These are phyloP conservation scores for Microtus richardsoni DNA, from an alignment of 2,113 vertebrate genomes.

Conservation along the genomic window DNA sequence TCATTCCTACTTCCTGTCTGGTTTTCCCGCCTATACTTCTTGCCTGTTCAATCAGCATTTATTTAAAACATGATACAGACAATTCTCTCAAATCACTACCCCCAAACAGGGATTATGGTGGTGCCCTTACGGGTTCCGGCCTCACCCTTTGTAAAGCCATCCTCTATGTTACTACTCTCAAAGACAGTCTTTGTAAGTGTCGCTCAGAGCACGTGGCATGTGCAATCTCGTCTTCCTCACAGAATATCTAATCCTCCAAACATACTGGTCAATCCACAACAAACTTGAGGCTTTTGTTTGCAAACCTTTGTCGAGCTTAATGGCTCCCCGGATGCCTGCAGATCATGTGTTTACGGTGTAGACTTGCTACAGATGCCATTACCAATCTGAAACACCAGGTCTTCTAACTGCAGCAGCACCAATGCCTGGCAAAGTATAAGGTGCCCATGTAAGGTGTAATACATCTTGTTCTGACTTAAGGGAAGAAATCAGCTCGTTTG, in stretches of 20 bases:
- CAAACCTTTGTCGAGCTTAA: slow-evolving; percentile 5
- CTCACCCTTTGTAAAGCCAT: not conserved
- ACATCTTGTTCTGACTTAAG: not conserved
- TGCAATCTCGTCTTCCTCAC: not conserved
- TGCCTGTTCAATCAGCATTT: no score
- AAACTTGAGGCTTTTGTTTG: not conserved
- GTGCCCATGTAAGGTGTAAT: not conserved
- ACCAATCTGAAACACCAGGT: slow-evolving; percentile 1
- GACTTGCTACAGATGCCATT: not conserved
- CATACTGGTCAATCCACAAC: not conserved
- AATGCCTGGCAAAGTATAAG: not conserved
- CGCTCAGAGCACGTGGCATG: not conserved
- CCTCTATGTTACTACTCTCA: not conserved
- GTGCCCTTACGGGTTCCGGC: not conserved
- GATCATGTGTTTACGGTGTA: not conserved
- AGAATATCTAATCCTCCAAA: not conserved
- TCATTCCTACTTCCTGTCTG: no score
- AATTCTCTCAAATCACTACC: not conserved
- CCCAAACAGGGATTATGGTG: not conserved
- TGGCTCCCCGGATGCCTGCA: not conserved
- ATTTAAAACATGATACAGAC: no score
- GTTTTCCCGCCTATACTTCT: no score
- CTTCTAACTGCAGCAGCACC: slow-evolving; percentile 22
- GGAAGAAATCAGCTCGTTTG: slow-evolving; percentile 39
- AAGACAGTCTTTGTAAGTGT: not conserved